Evolutionary conservation across 2,113 vertebrate genomes (phyloP), one percentile per base, ranked within the genome.

Genomic region (Alouatta palliata): DNA sequence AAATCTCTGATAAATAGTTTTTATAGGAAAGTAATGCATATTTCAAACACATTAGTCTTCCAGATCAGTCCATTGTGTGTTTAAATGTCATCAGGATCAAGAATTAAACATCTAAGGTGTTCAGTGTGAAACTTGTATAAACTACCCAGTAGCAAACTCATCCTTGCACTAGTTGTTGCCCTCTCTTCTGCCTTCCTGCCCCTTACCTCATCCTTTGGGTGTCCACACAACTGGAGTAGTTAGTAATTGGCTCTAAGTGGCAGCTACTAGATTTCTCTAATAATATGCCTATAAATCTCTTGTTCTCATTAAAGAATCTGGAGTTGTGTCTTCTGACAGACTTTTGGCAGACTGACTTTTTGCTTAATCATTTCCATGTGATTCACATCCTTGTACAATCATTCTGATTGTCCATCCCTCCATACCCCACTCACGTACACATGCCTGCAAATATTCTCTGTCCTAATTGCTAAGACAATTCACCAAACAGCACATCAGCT

Each of bases 1-100:
- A 92, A 96, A 90, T 91, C 82, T 35, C 61, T 56, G 40, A 54
- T 85, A 94, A 93, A 91, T 73, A 90, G 54, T 86, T 93, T 93
- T 83, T 68, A 86, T 17, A 91, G 64, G 37, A 86, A 93, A 88
- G 52, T 43, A 79, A 89, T 91, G 56, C 87, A 94, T 93, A 84
- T 96, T 84, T 90, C 95, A 97, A 79, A 93, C 76, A 86, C 23
- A 49, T 43, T 40, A 54, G 37, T 10, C 3, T 79, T n/a, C 76
- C 52, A 66, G 20, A 86, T 54, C 40, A n/a, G 23, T 71, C 52
- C 54, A 58, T 54, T 66, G 49, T 27, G 35, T 73, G 76, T 92
- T 71, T 91, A 86, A 81, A 90, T 70, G 7, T 45, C 84, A 70
- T 87, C 73, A 11, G 71, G 30, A 66, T 66, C 79, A 58, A 27